Conservation (phyloP, 2,113 vertebrate genomes). For the Aegypius monachus region DNA sequence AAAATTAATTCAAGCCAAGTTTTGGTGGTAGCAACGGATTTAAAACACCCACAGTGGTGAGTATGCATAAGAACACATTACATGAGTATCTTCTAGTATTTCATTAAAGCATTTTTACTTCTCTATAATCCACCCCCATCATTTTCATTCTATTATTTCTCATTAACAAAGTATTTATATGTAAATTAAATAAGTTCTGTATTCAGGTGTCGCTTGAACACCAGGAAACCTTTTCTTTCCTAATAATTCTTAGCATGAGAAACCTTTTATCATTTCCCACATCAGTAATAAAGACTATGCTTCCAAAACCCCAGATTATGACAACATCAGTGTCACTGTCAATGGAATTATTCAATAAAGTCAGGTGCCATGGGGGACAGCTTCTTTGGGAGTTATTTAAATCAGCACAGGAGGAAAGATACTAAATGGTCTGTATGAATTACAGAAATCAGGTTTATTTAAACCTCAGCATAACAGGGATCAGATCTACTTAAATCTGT, state of each 20-base stretch:
- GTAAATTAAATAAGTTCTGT: not conserved
- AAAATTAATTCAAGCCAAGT: not conserved
- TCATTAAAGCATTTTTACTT: not conserved
- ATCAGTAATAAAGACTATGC: not conserved
- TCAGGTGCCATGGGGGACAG: not conserved
- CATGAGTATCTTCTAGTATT: not conserved
- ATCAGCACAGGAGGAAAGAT: not conserved
- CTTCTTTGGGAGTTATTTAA: not conserved
- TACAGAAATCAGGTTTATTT: not conserved
- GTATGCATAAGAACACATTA: not conserved
- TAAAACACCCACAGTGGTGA: not conserved
- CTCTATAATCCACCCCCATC: not conserved
- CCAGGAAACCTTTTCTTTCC: conserved; percentile 24
- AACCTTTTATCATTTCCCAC: not conserved
- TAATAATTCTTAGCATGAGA: conserved; percentile 9
- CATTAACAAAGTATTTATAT: not conserved
- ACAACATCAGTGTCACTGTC: not conserved
- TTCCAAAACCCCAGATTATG: not conserved
- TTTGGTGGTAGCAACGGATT: not conserved
- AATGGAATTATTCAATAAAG: not conserved
- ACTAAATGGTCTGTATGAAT: not conserved
- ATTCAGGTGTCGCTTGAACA: not conserved
- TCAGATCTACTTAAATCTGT: not conserved
- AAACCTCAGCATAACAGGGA: not conserved
- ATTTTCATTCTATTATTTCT: not conserved